These are phyloP conservation scores for Nephrocerus scutellatus DNA, from an alignment of 2,888 invertebrate genomes.

Conservation along the genomic window DNA sequence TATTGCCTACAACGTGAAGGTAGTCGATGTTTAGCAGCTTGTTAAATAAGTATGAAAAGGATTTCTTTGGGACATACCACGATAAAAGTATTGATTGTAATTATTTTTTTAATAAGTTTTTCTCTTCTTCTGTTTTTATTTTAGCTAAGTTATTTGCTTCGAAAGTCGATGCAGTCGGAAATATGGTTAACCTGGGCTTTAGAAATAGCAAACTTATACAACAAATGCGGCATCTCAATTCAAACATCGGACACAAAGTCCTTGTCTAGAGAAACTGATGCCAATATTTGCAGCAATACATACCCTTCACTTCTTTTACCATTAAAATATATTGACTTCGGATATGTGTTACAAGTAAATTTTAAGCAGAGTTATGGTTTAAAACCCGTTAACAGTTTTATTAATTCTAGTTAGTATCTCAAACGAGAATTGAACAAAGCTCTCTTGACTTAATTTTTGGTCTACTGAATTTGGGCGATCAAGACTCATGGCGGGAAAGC, in stretches of 20 bases:
- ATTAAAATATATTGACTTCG: conserved; percentile 64
- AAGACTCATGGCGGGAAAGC: conserved; percentile 33
- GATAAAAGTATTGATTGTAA: too few species aligned
- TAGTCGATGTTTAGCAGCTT: too few species aligned
- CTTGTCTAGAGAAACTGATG: conserved; percentile 30
- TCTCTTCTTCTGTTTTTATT: conserved; percentile 3
- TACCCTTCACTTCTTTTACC: conserved; percentile 66
- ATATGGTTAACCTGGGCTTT: conserved; percentile 38
- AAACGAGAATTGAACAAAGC: conserved; percentile 38
- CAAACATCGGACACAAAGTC: conserved; percentile 8
- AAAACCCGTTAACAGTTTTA: too few species aligned
- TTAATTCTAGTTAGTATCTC: conserved; percentile 30
- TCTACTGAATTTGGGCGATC: conserved; percentile 39
- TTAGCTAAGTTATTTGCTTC: conserved; percentile 33
- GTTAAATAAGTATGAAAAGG: too few species aligned
- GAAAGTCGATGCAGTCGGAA: conserved; percentile 37
- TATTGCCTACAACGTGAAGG: too few species aligned
- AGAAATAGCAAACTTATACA: conserved; percentile 37
- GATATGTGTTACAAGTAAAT: conserved; percentile 63
- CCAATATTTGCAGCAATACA: conserved; percentile 63
- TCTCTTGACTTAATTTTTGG: conserved; percentile 38
- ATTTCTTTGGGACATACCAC: too few species aligned
- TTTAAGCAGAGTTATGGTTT: too few species aligned
- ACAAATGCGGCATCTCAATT: conserved; percentile 31
- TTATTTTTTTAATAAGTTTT: too few species aligned